Evolutionary conservation across 2,113 vertebrate species (phyloP), one percentile per base, ranked within the genome.

Genomic region (Amazona guildingii): DNA sequence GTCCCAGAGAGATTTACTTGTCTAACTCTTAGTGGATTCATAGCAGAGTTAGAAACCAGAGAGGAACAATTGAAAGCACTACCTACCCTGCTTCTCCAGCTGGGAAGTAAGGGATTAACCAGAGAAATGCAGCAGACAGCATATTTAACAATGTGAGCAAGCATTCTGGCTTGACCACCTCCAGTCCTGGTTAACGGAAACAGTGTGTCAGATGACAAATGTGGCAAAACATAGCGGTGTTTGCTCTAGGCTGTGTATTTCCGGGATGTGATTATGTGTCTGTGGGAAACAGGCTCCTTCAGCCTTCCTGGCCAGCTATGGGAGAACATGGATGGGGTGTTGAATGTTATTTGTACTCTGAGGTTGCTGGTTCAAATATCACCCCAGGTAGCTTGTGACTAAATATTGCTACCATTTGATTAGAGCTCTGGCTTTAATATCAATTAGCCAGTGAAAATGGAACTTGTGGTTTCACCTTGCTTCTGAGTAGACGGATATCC

Each of bases 221-320:
- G 64, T 35, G 66, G 86, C 64, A 75, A 97, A 95, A 92, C 74
- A 84, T 0, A 35, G 15, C 0, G 0, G 51, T 91, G 61, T 86
- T 81, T 79, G 27, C 63, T 78, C 74, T 85, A 54, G 57, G 49
- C 63, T 57, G 24, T 55, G 37, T 10, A 35, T 37, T 97, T 94
- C 85, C 83, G 95, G 91, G 69, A 67, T 82, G 70, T 77, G 55
- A 87, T 88, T 61, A 73, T 41, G 21, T 74, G 57, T 48, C 87
- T 93, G 62, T 81, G 88, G 86, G 78, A 94, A 86, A 79, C 46
- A 49, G 69, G 57, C 80, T 93, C 84, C 63, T 90, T 31, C 64
- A 84, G n/a, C 17, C 66, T 55, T 91, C 81, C 74, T 91, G 73
- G 49, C 14, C 64, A 69, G 5, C 67, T 64, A 37, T 4, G 16